Base-by-base conservation (phyloP, 2,888 invertebrate genomes). In the Callimorpha dominula region DNA sequence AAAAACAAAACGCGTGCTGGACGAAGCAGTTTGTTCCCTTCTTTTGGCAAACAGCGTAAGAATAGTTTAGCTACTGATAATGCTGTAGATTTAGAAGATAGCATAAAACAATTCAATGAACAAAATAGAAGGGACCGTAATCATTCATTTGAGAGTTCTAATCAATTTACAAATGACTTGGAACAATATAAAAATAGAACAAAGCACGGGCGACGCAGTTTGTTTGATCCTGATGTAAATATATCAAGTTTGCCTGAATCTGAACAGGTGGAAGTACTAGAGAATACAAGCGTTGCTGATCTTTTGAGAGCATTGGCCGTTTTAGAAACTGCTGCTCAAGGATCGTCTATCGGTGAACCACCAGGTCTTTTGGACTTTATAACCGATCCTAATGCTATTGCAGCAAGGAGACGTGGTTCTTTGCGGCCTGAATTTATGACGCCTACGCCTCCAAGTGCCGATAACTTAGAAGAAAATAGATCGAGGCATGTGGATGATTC, bases 221-320 rank as follows among this genome's bases (percentile, higher is more conserved):
- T 95, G 65, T 96, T 95, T 74, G 95, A 95, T 73, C 93, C 95
- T 20, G 92, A 95, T 78, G 86, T 95, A 4, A 94, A 95, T 74
- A 90, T 95, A 77, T 85, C 91, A 65, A 90, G 84, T 79, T 86
- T 95, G 52, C 91, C 94, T 43, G 92, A 95, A 85, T 86, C 91
- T 1, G 94, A 96, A 78, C 96, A 96, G 83, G 96, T 96, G 9
- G 96, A 96, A 85, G 96, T 98, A 15, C 93, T 98, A 72, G 98
- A 98, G 90, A 97, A 98, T 84, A 98, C 98, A 0, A 98, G 98
- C 42, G 96, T 98, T 17, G 98, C 98, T 1, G 98, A 98, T 91
- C 96, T 98, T 71, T 96, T 98, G 46, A 96, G 98, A 72, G 98
- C 98, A 0, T 92, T 98, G 67, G 97, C 98, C 66, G 96, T 97